These are phyloP conservation scores for Aleiodes leptofemur DNA, from an alignment of 2,888 invertebrate genomes.

Conservation along the genomic window DNA sequence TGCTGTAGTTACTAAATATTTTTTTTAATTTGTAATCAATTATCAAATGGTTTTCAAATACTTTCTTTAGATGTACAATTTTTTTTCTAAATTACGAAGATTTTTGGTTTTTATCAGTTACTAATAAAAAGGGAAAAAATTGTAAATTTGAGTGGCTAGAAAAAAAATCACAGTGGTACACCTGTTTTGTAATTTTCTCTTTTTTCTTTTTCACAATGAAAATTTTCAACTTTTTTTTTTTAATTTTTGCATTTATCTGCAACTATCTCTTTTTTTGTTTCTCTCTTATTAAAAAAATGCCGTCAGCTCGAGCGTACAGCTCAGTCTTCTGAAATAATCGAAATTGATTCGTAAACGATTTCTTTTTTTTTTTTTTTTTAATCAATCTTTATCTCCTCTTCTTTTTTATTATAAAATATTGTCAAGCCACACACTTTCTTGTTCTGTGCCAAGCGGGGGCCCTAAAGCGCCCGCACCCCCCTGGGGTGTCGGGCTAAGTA, in stretches of 20 bases:
- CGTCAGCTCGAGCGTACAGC: slow-evolving; percentile 53
- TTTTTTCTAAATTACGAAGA: not conserved
- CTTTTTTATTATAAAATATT: slow-evolving; percentile 32
- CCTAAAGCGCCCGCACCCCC: slow-evolving; percentile 40
- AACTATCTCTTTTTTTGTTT: slow-evolving; percentile 33
- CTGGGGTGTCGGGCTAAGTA: slow-evolving; percentile 42
- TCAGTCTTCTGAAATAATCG: slow-evolving; percentile 63
- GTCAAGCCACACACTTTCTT: slow-evolving; percentile 28
- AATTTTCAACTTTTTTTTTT: slow-evolving; percentile 18
- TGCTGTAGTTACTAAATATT: not conserved
- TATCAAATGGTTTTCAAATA: slow-evolving; percentile 7
- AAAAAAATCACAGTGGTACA: slow-evolving; percentile 21
- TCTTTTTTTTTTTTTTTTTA: slow-evolving; percentile 47
- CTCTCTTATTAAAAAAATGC: slow-evolving; percentile 53
- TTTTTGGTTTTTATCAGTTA: not conserved
- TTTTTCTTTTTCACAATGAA: slow-evolving; percentile 37
- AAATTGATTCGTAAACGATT: slow-evolving; percentile 47
- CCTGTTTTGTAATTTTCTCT: slow-evolving; percentile 32
- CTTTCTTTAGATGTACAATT: slow-evolving; percentile 29
- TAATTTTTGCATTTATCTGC: slow-evolving; percentile 37
- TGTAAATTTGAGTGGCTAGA: not conserved
- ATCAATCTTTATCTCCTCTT: not conserved
- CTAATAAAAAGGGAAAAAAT: slow-evolving; percentile 19
- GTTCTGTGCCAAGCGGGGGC: not conserved
- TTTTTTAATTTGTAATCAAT: slow-evolving; percentile 5